phyloP scores from a whole-genome alignment of 2,797 vertebrate species.

The Zenarchopterus dispar region DNA sequence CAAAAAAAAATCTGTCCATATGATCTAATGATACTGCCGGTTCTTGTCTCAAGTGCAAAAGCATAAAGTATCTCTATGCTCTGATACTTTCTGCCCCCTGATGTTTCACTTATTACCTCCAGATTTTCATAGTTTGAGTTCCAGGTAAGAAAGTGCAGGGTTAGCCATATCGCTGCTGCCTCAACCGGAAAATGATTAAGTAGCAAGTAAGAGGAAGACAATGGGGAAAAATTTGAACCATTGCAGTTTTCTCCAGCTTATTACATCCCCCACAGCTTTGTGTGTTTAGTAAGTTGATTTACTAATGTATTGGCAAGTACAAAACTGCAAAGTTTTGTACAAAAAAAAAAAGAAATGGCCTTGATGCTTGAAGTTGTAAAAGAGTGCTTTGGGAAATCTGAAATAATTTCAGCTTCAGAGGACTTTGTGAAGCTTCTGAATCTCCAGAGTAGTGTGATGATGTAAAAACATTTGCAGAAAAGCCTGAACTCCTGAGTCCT shows the following conservation, averaged over 20 bases:
- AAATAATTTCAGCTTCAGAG: slow-evolving; percentile 50
- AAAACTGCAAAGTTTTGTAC: slow-evolving; percentile 51
- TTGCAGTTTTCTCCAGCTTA: slow-evolving; percentile 61
- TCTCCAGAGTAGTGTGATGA: slow-evolving; percentile 42
- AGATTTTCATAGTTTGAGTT: slow-evolving; percentile 58
- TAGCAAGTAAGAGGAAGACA: slow-evolving; percentile 57
- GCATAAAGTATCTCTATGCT: background rate
- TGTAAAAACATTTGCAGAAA: slow-evolving; percentile 25
- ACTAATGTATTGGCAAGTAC: slow-evolving; percentile 34
- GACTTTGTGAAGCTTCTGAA: slow-evolving; percentile 46
- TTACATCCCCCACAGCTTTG: slow-evolving; percentile 58
- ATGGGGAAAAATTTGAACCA: slow-evolving; percentile 26
- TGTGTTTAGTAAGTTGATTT: slow-evolving; percentile 65
- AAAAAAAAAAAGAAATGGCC: slow-evolving; percentile 29
- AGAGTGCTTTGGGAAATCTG: slow-evolving; percentile 39
- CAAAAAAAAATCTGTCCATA: too few species aligned
- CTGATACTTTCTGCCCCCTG: background rate
- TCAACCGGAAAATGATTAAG: slow-evolving; percentile 59
- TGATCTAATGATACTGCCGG: background rate
- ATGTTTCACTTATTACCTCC: slow-evolving; percentile 55
- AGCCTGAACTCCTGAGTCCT: slow-evolving; percentile 62
- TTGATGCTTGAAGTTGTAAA: slow-evolving; percentile 38
- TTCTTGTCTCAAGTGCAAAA: background rate
- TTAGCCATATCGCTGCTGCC: slow-evolving; percentile 41
- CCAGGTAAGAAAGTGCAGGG: slow-evolving; percentile 60